Evolutionary conservation across 1,140 invertebrate species (phyloP).

Genomic region (Helicoverpa armigera): DNA sequence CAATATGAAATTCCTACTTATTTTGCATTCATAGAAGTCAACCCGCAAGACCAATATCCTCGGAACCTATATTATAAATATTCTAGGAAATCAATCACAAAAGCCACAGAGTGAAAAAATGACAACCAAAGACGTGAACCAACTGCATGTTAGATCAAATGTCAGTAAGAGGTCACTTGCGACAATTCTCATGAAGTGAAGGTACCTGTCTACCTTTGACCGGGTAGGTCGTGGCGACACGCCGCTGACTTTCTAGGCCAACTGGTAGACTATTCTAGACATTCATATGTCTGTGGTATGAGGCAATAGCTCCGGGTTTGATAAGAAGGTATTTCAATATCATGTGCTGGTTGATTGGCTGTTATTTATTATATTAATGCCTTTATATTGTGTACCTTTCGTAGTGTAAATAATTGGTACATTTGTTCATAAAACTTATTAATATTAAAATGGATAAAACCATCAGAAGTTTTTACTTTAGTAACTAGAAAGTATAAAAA

Average conservation of each 20-base stretch:
- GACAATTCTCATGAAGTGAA: constrained; percentile 70
- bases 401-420: no score
- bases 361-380: not conserved
- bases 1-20: no score
- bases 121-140: not conserved
- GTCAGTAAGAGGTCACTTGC: constrained; percentile 49
- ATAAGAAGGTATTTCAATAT: not conserved
- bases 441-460: no score
- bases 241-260: constrained; percentile 76
- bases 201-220: constrained; percentile 80
- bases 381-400: no score
- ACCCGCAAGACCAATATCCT: no score
- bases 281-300: constrained; percentile 3
- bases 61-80: not conserved
- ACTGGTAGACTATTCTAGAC: constrained; percentile 55
- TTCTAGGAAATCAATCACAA: constrained; percentile 11
- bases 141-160: constrained; percentile 41
- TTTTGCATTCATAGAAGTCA: not conserved
- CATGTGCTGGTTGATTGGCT: not conserved
- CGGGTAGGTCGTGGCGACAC: constrained; percentile 67
- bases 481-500: no score
- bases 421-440: no score
- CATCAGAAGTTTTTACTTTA: no score
- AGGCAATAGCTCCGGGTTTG: constrained; percentile 4
- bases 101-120: constrained; percentile 18